A percentile compares a stretch with the other conserved stretches of the same genome.
phyloP scores from a whole-genome alignment of 2,888 invertebrate species.

The Rhodophaea formosa region DNA sequence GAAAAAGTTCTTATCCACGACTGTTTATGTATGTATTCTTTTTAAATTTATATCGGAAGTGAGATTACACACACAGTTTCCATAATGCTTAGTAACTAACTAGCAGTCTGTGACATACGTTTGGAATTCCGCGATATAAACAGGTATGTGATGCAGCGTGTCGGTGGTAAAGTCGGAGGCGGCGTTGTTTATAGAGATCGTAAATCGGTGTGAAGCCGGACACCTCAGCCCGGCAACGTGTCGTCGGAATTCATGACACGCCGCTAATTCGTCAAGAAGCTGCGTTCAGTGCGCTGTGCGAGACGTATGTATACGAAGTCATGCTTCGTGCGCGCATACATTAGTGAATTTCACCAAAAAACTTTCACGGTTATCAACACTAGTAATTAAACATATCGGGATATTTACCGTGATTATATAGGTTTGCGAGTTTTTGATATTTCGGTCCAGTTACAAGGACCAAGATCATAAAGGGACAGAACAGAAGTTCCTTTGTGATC shows the following conservation, averaged over 20 bases:
- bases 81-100: background rate
- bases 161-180: conserved; percentile 34
- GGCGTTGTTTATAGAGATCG: conserved; percentile 48
- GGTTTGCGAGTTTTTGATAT: too few relatives aligned
- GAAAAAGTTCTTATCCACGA: too few relatives aligned
- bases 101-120: background rate
- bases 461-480: too few relatives aligned
- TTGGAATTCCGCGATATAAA: background rate
- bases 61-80: too few relatives aligned
- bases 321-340: conserved; percentile 29
- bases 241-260: conserved; percentile 43
- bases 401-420: too few relatives aligned
- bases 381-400: too few relatives aligned
- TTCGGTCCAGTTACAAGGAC: too few relatives aligned
- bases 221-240: conserved; percentile 32
- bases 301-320: conserved; percentile 30
- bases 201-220: conserved; percentile 48
- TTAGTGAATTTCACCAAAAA: conserved; percentile 27
- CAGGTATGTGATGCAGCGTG: background rate
- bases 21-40: too few relatives aligned
- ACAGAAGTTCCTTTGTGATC: too few relatives aligned
- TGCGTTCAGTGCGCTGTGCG: conserved; percentile 6
- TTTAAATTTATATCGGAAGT: too few relatives aligned
- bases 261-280: conserved; percentile 31
- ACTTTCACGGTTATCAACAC: too few relatives aligned